Percentiles rank a stretch among this genome's conserved stretches.
phyloP scores from a whole-genome alignment of 2,888 invertebrate species.

The Scaptomyza reducta region DNA sequence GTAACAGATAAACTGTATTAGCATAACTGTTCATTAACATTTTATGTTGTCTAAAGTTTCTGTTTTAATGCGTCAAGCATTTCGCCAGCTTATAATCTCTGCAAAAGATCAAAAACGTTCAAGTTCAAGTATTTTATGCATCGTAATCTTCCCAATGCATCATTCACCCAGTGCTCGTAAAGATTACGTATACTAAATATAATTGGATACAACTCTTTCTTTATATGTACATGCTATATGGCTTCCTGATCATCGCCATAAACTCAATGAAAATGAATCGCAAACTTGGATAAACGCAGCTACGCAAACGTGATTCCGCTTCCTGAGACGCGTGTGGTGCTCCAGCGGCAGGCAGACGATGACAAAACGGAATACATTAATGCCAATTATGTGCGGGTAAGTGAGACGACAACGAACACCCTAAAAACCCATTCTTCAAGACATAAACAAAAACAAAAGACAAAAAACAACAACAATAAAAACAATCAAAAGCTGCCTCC shows the following conservation, averaged over 20 bases:
- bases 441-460: slow-evolving; percentile 8
- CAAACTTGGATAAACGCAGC: slow-evolving; percentile 69
- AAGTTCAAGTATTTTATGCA: slow-evolving; percentile 22
- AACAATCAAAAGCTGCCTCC: slow-evolving; percentile 37
- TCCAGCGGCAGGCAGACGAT: slow-evolving; percentile 89
- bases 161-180: slow-evolving; percentile 3
- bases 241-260: slow-evolving; percentile 33
- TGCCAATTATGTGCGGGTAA: slow-evolving; percentile 95
- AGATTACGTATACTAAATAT: slow-evolving; percentile 24
- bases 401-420: slow-evolving; percentile 74
- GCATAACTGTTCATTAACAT: neutral
- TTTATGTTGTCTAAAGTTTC: too few species aligned
- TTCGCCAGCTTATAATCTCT: too few species aligned
- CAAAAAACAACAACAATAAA: slow-evolving; percentile 7
- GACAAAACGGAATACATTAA: slow-evolving; percentile 95
- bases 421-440: neutral
- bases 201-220: slow-evolving; percentile 24
- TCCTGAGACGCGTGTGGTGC: slow-evolving; percentile 93
- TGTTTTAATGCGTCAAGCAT: too few species aligned
- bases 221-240: slow-evolving; percentile 13
- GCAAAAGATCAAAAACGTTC: neutral
- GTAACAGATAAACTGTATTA: too few species aligned
- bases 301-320: slow-evolving; percentile 98
- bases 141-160: neutral
- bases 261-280: slow-evolving; percentile 41